These are phyloP conservation scores for Alectura lathami DNA, from an alignment of 2,113 vertebrate genomes.

Conservation along the genomic window DNA sequence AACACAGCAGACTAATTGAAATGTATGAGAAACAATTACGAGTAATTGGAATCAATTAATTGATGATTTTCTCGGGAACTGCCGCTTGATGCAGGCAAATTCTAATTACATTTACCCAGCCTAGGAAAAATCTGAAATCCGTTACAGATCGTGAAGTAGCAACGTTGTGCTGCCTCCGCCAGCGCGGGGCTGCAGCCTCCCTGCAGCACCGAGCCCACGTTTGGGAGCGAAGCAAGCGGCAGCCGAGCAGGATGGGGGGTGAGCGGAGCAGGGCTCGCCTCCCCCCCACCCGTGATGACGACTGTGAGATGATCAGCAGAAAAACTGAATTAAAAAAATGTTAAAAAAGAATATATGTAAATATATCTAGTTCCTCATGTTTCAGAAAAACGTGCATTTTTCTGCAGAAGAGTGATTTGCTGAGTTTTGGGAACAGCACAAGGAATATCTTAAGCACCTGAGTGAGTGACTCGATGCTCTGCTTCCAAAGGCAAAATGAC, in stretches of 20 bases:
- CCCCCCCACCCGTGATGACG: too few relatives aligned
- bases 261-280: neutral
- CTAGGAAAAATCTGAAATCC: neutral
- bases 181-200: neutral
- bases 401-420: neutral
- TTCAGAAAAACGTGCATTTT: neutral
- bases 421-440: neutral
- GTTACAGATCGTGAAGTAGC: neutral
- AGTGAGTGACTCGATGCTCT: neutral
- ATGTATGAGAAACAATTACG: slow-evolving; percentile 78
- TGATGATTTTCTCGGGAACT: slow-evolving; percentile 70
- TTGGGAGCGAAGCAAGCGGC: accelerated
- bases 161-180: accelerated
- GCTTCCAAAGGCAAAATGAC: neutral
- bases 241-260: neutral
- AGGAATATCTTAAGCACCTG: neutral
- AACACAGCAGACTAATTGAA: slow-evolving; percentile 71
- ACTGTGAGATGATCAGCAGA: neutral
- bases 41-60: slow-evolving; percentile 81
- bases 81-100: slow-evolving; percentile 36
- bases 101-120: slow-evolving; percentile 34
- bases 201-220: neutral
- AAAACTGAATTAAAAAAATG: neutral
- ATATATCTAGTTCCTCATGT: neutral
- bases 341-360: neutral